These are phyloP conservation scores for Capitulum mitella DNA, from an alignment of 2,888 invertebrate genomes.

Conservation along the genomic window DNA sequence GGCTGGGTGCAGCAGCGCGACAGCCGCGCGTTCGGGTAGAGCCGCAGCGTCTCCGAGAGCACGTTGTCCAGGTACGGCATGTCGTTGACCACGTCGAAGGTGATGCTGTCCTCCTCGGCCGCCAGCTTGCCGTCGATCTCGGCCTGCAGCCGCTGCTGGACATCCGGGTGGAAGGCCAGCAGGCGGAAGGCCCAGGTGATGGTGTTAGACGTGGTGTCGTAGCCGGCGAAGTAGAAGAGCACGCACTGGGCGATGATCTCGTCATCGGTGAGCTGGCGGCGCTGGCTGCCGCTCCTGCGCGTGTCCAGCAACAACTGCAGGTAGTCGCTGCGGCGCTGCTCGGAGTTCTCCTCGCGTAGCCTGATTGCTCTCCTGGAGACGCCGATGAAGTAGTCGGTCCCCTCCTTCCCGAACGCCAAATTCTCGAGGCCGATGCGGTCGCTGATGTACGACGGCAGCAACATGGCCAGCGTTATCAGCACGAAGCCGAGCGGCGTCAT, in stretches of 20 bases:
- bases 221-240: conserved; percentile 49
- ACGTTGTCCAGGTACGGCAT: conserved; percentile 46
- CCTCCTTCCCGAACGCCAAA: too few relatives aligned
- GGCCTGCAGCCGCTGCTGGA: conserved; percentile 33
- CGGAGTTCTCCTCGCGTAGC: conserved; percentile 35
- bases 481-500: conserved; percentile 38
- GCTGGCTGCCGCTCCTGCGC: neutral
- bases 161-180: conserved; percentile 35
- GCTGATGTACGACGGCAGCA: conserved; percentile 38
- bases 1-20: neutral
- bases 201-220: conserved; percentile 50
- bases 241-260: conserved; percentile 45
- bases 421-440: conserved; percentile 39
- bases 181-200: conserved; percentile 43
- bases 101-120: conserved; percentile 31
- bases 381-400: conserved; percentile 40
- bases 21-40: conserved; percentile 41
- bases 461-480: conserved; percentile 38
- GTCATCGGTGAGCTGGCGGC: conserved; percentile 38
- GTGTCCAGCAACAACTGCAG: conserved; percentile 45
- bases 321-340: conserved; percentile 40
- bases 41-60: conserved; percentile 44
- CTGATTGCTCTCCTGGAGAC: conserved; percentile 39
- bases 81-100: conserved; percentile 41
- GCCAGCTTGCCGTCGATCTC: conserved; percentile 30